These are phyloP conservation scores for Papilio helenus DNA, from an alignment of 1,140 invertebrate species.

Conservation along the genomic window DNA sequence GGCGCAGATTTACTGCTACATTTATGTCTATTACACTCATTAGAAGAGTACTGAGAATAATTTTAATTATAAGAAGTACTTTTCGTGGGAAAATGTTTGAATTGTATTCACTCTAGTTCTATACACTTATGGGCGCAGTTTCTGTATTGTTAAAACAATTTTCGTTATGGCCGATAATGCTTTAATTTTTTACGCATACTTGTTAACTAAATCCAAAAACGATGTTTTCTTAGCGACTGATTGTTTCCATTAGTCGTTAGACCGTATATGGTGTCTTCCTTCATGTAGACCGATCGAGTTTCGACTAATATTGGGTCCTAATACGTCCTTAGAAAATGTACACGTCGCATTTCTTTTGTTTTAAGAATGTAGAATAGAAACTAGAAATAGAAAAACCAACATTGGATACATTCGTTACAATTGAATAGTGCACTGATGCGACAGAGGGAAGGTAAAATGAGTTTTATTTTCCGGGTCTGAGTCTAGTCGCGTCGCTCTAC, in stretches of 20 bases:
- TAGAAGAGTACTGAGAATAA: conserved; percentile 3
- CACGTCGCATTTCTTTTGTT: neutral
- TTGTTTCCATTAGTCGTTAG: too few relatives aligned
- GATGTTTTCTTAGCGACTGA: too few relatives aligned
- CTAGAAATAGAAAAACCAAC: neutral
- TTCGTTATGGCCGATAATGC: too few relatives aligned
- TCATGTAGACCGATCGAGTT: too few relatives aligned
- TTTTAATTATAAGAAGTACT: conserved; percentile 13
- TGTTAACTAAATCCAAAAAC: too few relatives aligned
- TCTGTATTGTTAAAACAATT: too few relatives aligned
- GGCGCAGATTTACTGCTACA: conserved; percentile 16
- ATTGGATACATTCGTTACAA: conserved; percentile 7
- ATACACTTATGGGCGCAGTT: too few relatives aligned
- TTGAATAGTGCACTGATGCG: neutral
- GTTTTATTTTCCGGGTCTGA: neutral
- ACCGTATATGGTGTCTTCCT: too few relatives aligned
- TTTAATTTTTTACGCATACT: too few relatives aligned
- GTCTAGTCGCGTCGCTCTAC: neutral
- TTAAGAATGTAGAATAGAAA: neutral
- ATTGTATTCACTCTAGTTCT: neutral
- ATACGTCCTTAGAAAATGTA: neutral
- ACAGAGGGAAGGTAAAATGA: neutral
- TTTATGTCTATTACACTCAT: conserved; percentile 22
- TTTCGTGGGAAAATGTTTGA: neutral
- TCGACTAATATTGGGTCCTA: too few relatives aligned